A percentile compares a stretch with the other conserved stretches of the same genome.
Conservation (phyloP, 2,113 vertebrate species). For the Psettodes erumei region DNA sequence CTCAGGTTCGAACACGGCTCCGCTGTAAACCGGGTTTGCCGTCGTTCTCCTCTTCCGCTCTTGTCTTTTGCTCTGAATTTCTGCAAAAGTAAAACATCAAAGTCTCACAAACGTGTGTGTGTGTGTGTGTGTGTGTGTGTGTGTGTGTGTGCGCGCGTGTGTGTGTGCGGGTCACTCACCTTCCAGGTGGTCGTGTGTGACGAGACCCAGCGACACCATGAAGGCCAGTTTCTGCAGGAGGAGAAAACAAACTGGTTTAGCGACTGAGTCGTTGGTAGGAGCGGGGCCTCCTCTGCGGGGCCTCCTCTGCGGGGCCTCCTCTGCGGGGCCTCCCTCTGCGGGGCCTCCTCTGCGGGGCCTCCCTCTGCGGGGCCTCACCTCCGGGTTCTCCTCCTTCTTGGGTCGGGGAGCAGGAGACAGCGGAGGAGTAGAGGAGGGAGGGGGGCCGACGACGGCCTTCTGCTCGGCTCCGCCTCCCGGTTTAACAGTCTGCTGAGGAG, state of each 20-base stretch:
- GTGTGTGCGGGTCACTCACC: no score
- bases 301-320: no score
- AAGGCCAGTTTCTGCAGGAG: slow-evolving; percentile 95
- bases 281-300: no score
- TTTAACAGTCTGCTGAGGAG: slow-evolving; percentile 85
- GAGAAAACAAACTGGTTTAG: background rate
- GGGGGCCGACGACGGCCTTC: slow-evolving; percentile 83
- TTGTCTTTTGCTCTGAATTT: slow-evolving; percentile 98
- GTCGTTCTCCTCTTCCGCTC: slow-evolving; percentile 98
- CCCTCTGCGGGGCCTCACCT: no score
- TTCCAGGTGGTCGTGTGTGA: slow-evolving; percentile 97
- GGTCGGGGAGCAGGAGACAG: slow-evolving; percentile 88
- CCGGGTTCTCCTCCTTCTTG: slow-evolving; percentile 95
- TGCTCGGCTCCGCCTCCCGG: slow-evolving; percentile 88
- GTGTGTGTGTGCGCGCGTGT: no score
- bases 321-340: no score
- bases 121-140: no score
- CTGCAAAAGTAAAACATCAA: slow-evolving; percentile 76
- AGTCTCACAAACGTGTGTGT: no score
- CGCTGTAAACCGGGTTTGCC: slow-evolving; percentile 98
- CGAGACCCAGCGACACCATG: slow-evolving; percentile 97
- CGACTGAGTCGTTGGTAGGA: background rate
- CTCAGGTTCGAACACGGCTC: slow-evolving; percentile 98
- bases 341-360: no score
- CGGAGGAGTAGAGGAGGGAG: slow-evolving; percentile 81